Percentiles rank a stretch among this genome's conserved stretches.
Evolutionary conservation across 1,140 invertebrate species (phyloP).

Genomic region (Plectrocnemia conspersa): DNA sequence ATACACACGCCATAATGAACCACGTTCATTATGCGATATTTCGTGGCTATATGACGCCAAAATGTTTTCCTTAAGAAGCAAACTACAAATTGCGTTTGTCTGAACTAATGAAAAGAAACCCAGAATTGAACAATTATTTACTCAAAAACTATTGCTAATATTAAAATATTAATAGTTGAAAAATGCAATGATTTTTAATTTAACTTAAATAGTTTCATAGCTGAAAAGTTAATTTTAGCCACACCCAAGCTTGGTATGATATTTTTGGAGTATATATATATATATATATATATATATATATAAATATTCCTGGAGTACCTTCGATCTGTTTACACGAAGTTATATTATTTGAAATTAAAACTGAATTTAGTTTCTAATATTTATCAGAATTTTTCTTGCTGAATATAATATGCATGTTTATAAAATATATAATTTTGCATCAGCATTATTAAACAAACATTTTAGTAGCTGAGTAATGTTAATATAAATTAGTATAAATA

Average conservation of each 20-base stretch:
- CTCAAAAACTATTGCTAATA: conserved; percentile 58
- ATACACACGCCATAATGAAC: conserved; percentile 65
- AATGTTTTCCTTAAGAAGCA: conserved; percentile 67
- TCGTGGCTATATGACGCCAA: conserved; percentile 68
- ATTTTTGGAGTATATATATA: too few relatives aligned
- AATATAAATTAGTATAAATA: neutral
- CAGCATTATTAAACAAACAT: neutral
- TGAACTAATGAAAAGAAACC: conserved; percentile 62
- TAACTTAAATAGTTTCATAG: conserved; percentile 60
- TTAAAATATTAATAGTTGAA: neutral
- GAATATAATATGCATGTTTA: neutral
- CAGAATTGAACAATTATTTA: conserved; percentile 61
- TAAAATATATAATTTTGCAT: neutral
- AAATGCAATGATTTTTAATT: conserved; percentile 25
- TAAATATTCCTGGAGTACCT: conserved; percentile 70
- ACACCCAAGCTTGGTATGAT: conserved; percentile 77
- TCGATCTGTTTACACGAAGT: conserved; percentile 55
- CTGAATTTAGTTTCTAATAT: neutral
- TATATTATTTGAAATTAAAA: too few relatives aligned
- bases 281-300: conserved; percentile 71
- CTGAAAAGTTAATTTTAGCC: conserved; percentile 74
- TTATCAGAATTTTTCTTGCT: neutral
- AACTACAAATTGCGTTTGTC: conserved; percentile 70
- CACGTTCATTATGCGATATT: conserved; percentile 76
- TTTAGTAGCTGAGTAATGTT: neutral